Conservation (phyloP, 2,113 vertebrate genomes). For the Xiphophorus maculatus region DNA sequence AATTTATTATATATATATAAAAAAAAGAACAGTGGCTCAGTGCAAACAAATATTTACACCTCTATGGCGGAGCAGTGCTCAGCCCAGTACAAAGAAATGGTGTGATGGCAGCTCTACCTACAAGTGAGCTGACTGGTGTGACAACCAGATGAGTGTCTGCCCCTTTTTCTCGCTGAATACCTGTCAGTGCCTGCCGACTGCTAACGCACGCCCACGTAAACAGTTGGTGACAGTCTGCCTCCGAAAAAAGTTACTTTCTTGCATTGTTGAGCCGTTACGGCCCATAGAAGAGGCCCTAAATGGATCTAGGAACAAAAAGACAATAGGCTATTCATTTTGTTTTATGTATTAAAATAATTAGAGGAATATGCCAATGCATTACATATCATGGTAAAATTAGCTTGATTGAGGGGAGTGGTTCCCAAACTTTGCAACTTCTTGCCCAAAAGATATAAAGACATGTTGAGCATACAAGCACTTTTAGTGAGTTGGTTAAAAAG, state of each 20-base stretch:
- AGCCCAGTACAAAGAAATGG: constrained; percentile 47
- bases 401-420: no score
- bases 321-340: neutral
- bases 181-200: constrained; percentile 65
- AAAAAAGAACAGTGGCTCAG: constrained; percentile 41
- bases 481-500: no score
- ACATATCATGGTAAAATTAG: no score
- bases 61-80: constrained; percentile 41
- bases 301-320: neutral
- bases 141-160: constrained; percentile 62
- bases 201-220: constrained; percentile 39
- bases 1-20: constrained; percentile 32
- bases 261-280: neutral
- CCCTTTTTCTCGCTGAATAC: constrained; percentile 66
- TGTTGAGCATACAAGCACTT: no score
- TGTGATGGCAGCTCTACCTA: constrained; percentile 55
- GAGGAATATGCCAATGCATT: neutral
- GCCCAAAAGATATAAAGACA: no score
- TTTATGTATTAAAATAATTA: neutral
- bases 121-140: constrained; percentile 63
- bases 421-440: no score
- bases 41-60: constrained; percentile 56
- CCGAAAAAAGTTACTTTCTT: constrained; percentile 48
- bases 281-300: neutral
- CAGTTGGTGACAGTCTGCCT: constrained; percentile 45